Evolutionary conservation across 1,140 invertebrate species (phyloP).

Genomic region (Euborellia annulipes): DNA sequence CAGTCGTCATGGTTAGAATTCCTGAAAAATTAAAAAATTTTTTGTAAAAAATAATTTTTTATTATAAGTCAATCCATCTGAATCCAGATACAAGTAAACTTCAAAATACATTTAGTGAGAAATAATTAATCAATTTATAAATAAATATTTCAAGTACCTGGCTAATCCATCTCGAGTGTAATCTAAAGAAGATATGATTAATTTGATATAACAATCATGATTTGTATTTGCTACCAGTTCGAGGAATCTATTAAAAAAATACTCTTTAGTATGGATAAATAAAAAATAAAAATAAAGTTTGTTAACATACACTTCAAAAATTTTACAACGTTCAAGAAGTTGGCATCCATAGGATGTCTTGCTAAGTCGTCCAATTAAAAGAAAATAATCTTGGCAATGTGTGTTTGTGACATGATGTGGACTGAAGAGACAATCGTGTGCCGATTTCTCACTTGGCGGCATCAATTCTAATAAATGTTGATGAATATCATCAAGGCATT

Average conservation of each 20-base stretch:
- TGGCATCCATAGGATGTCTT: conserved; percentile 29
- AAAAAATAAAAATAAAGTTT: too few relatives aligned
- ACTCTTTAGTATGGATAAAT: too few relatives aligned
- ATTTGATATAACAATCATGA: conserved; percentile 82
- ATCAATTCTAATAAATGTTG: too few relatives aligned
- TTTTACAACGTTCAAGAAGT: too few relatives aligned
- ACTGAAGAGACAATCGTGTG: conserved; percentile 77
- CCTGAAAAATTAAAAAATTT: too few relatives aligned
- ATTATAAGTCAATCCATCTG: too few relatives aligned
- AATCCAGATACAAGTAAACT: too few relatives aligned
- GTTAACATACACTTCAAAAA: too few relatives aligned
- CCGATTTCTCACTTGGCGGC: conserved; percentile 29
- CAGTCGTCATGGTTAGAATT: too few relatives aligned
- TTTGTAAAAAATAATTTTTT: too few relatives aligned
- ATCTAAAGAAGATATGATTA: conserved; percentile 78
- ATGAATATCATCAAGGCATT: conserved; percentile 51
- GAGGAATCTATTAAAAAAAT: conserved; percentile 47
- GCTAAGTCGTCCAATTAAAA: conserved; percentile 77
- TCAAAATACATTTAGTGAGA: too few relatives aligned
- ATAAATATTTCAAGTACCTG: conserved; percentile 35
- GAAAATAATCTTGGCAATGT: conserved; percentile 84
- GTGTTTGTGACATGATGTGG: conserved; percentile 74
- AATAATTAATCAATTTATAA: too few relatives aligned
- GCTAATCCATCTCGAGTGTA: conserved; percentile 57
- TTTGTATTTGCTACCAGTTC: conserved; percentile 64